These are phyloP conservation scores for Otolemur garnettii DNA, from an alignment of 2,113 vertebrate genomes.

Conservation along the genomic window DNA sequence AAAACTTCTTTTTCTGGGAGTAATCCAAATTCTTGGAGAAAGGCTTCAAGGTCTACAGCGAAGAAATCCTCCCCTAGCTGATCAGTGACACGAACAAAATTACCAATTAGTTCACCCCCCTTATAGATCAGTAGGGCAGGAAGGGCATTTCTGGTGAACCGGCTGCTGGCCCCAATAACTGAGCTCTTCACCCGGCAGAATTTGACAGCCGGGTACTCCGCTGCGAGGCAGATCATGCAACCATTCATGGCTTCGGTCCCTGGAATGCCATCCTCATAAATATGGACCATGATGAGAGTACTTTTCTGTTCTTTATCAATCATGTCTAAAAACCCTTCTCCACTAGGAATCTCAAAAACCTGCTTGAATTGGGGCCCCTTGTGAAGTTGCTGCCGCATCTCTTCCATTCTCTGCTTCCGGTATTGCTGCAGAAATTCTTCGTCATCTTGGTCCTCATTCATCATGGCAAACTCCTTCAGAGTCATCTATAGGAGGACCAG, in stretches of 20 bases:
- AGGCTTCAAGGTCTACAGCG: conserved; percentile 96
- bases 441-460: conserved; percentile 92
- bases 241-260: conserved; percentile 96
- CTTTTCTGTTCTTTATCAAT: conserved; percentile 95
- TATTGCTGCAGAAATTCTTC: conserved; percentile 97
- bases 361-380: conserved; percentile 93
- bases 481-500: conserved; percentile 89
- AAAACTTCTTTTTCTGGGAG: conserved; percentile 93
- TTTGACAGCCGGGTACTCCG: conserved; percentile 95
- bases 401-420: conserved; percentile 97
- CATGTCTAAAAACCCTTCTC: conserved; percentile 95
- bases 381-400: conserved; percentile 95
- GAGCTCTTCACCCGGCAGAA: conserved; percentile 96
- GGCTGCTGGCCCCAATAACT: conserved; percentile 94
- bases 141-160: conserved; percentile 94
- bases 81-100: conserved; percentile 98
- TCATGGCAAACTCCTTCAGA: conserved; percentile 93
- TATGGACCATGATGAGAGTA: conserved; percentile 96
- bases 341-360: conserved; percentile 93
- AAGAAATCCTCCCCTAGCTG: conserved; percentile 99
- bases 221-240: conserved; percentile 95
- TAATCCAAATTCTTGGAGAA: conserved; percentile 96
- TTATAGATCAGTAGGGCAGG: conserved; percentile 97
- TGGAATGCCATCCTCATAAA: conserved; percentile 94
- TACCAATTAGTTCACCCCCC: conserved; percentile 96